Evolutionary conservation across 2,113 vertebrate genomes (phyloP).

Genomic region (Tauraco erythrolophus): DNA sequence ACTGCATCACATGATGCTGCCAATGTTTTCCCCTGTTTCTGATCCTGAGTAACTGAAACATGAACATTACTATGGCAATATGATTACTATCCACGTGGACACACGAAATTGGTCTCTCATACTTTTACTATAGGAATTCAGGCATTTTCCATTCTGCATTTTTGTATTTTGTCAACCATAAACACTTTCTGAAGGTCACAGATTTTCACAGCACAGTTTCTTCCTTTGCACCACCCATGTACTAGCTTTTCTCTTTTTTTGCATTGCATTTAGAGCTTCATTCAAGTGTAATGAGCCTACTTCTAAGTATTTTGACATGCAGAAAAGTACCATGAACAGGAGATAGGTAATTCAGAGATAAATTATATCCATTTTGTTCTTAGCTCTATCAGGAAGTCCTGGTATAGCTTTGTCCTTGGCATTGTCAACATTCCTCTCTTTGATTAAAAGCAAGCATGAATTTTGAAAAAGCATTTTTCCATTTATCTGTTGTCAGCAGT

Average conservation of each 20-base stretch:
- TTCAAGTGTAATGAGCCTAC: neutral
- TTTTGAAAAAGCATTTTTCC: neutral
- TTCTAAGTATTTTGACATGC: neutral
- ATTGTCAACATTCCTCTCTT: neutral
- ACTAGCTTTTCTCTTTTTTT: neutral
- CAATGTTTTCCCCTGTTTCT: neutral
- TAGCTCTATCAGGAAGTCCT: neutral
- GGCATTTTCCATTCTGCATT: neutral
- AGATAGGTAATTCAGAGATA: neutral
- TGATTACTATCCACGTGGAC: neutral
- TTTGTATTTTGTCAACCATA: neutral
- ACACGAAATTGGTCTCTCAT: accelerated
- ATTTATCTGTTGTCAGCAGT: neutral
- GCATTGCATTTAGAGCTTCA: neutral
- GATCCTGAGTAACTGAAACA: neutral
- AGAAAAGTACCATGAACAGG: neutral
- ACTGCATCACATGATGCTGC: neutral
- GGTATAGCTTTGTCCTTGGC: neutral
- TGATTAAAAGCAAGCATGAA: neutral
- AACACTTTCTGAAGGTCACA: neutral
- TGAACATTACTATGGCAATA: neutral
- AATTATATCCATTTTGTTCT: neutral
- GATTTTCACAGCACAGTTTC: neutral
- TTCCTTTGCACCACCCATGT: neutral
- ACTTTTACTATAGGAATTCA: neutral